Base-by-base conservation (phyloP, 2,888 invertebrate species). In the Lapara coniferarum region DNA sequence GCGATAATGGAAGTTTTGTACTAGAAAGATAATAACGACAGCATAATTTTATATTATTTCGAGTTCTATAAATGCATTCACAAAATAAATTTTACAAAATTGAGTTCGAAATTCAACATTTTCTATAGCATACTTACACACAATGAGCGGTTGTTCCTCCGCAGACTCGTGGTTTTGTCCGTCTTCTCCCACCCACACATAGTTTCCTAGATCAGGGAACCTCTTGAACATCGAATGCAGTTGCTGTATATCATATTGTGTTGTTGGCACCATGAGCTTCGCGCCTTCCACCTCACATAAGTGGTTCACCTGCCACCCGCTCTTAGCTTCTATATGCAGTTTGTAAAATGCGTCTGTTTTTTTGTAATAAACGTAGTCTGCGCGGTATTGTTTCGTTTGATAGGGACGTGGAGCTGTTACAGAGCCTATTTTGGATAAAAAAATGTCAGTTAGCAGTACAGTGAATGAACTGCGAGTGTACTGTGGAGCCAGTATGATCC, bases 341-440 rank as follows among this genome's bases (percentile, higher is more conserved):
- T 87, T 87, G 74, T 85, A 87, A 71, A 82, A 87, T 0, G 84
- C 81, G 57, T 84, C 77, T 0, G 82, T 76, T 37, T 74, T 75
- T 12, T 69, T 53, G 58, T 79, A 81, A 72, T 84, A 87, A 0
- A 69, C 75, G 68, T 87, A 87, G 70, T 87, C 87, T 0, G 68
- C 67, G 3, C 86, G 78, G 66, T 82, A 86, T 19, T 72, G 53
- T 19, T 77, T 72, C 12, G 71, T 59, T 13, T 25, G 30, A 14
- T 52, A 37, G 7, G 70, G 58, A 12, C 57, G 46, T 56, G 66
- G 59, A 8, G 55, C 63, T 51, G 51, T 49, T 10, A 37, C 52
- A 37, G 10, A 16, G 12, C 49, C 70, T 70, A 57, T 66, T 57
- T 37, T 49, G 19, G 13, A 49, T n/a, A 49, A 13, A 25, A 25